Base-by-base conservation (phyloP, 2,888 invertebrate species). In the Amiota minor region DNA sequence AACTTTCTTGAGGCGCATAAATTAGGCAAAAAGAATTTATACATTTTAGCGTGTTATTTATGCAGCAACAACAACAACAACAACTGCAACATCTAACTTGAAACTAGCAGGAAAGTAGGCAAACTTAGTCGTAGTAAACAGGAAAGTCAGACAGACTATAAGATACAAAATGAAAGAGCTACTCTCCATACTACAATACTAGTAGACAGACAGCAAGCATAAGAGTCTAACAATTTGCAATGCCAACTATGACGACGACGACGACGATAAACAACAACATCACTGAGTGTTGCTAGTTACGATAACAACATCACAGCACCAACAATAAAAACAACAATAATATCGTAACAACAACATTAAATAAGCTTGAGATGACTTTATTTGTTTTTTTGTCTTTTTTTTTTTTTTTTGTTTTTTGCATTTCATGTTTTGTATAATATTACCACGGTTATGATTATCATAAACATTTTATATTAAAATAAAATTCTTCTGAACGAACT, bases 21-120 rank as follows among this genome's bases (percentile, higher is more conserved):
- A 85, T 83, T 85, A 85, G 85, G 85, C 80, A 84, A 84, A 81
- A 82, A 82, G 78, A 85, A 85, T 86, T 80, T 85, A 83, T 86
- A 82, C 83, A 83, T 86, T 84, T 83, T 80, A 83, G 78, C 83
- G 80, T 82, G 82, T 82, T 82, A 82, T 82, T 83, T 85, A 82
- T 85, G 85, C 83, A 81, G 83, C 85, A 82, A 80, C 85, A 80
- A 83, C 80, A 79, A 80, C 81, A 75, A 71, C 82, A 77, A 62
- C 62, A 74, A 59, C 72, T 55, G 47, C 74, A 67, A 12, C 81
- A 78, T 74, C 79, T 81, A 76, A 79, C 80, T 80, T 79, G 81
- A 79, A 62, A 61, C 61, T 18, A 69, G 69, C 20, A 16, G 65
- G 16, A 14, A 46, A 23, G 16, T 9, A 65, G 12, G 16, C 23